Evolutionary conservation across 2,797 vertebrate species (phyloP), one percentile per base, ranked within the genome.

Genomic region (Platyrinchus mystaceus): DNA sequence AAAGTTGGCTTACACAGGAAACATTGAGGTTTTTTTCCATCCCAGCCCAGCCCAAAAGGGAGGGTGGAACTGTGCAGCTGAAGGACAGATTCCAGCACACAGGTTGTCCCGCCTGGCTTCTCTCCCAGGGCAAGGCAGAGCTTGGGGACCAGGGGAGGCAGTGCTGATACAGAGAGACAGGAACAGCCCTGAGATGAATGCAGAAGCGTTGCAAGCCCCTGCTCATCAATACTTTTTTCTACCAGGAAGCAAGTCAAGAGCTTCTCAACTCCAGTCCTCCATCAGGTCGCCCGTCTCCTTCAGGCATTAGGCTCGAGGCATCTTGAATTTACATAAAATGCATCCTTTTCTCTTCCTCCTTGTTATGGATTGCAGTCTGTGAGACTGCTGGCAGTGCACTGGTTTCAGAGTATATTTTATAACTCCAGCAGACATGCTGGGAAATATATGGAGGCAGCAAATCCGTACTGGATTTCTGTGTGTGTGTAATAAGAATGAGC

Each of bases 381-480:
- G 46, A 68, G 63, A 24, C 18, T 52, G 74, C 74, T 87, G 83
- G 89, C 78, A 66, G 34, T 8, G 28, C 23, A 12, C 47, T 62
- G 52, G 60, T 74, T 66, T 84, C 60, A 39, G 32, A 60, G 47
- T 53, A 26, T 69, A 39, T 62, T 94, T 92, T 81, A 73, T 60
- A 46, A n/a, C 70, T 74, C 47, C 58, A 39, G 66, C 75, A 84
- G 75, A 92, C 34, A 10, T 23, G 39, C 60, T 62, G 66, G 83
- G 70, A 81, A 92, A 87, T 87, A 78, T n/a, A 84, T n/a, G 36
- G 79, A 52, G 70, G 83, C 70, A 87, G 66, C 62, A 84, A 90
- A 94, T 56, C 70, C 14, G 1, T 27, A 26, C 67, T 78, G 89
- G 94, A 39, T 90, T 90, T 82, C 66, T 44, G 1, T 36, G 62